Conservation (phyloP, 2,113 vertebrate species). For the Electrona antarctica region DNA sequence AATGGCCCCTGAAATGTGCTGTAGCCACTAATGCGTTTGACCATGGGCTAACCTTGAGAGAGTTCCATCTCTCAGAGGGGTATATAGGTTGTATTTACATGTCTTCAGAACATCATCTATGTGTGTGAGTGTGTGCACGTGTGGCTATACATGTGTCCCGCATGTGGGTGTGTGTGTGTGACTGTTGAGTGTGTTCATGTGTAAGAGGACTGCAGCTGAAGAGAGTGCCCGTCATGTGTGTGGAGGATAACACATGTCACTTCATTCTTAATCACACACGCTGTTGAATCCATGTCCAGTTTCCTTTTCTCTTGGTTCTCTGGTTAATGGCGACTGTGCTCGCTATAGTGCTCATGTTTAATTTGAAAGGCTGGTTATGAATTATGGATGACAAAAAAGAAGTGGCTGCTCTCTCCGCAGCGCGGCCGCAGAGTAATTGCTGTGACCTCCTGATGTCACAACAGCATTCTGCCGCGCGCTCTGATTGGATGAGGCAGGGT, state of each 20-base stretch:
- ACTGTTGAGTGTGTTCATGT: too few species aligned
- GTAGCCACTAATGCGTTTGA: conserved; percentile 8
- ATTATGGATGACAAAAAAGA: conserved; percentile 31
- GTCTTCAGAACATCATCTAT: too few species aligned
- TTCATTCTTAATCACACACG: background rate
- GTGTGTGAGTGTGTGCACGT: background rate
- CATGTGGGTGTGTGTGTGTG: background rate
- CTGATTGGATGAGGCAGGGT: conserved; percentile 14
- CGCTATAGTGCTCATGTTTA: conserved; percentile 29
- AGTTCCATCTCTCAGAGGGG: background rate
- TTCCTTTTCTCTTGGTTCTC: background rate
- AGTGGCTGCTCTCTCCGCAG: conserved; percentile 12
- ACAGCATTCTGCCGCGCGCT: background rate
- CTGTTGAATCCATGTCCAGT: conserved; percentile 1
- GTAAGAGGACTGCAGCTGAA: background rate
- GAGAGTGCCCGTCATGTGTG: background rate
- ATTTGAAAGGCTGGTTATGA: conserved; percentile 31
- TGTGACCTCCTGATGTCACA: conserved; percentile 21
- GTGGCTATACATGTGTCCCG: too few species aligned
- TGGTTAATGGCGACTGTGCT: conserved; percentile 23
- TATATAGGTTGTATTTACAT: background rate
- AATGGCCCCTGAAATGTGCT: conserved; percentile 10
- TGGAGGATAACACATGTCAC: background rate
- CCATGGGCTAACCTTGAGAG: conserved; percentile 16
- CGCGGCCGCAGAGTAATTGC: conserved; percentile 34